phyloP scores from a whole-genome alignment of 2,888 invertebrate species.

The Drosophila suboccidentalis region DNA sequence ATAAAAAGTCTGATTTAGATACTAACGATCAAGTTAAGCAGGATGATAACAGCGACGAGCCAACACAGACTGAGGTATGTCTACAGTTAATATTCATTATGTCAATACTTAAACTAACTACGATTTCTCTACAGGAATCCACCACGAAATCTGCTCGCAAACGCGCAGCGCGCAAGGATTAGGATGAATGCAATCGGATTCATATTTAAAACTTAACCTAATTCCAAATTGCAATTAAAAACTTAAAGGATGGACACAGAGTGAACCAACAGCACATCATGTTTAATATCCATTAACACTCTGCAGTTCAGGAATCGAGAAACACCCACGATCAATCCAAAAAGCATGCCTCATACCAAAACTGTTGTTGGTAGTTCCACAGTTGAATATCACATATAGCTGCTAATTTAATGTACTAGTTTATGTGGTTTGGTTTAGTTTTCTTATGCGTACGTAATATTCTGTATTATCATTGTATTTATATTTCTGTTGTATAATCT shows the following conservation, averaged over 20 bases:
- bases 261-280: constrained; percentile 28
- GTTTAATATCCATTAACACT: constrained; percentile 35
- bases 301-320: constrained; percentile 27
- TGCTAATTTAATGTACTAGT: constrained; percentile 62
- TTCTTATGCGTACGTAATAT: constrained; percentile 43
- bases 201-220: constrained; percentile 49
- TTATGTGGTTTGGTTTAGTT: constrained; percentile 63
- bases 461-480: constrained; percentile 66
- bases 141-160: constrained; percentile 79
- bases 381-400: constrained; percentile 34
- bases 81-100: too few relatives aligned
- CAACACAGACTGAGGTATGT: constrained; percentile 79
- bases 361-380: constrained; percentile 46
- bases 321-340: constrained; percentile 31
- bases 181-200: constrained; percentile 33
- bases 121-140: constrained; percentile 55
- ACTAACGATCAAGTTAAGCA: constrained; percentile 68
- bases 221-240: constrained; percentile 47
- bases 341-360: constrained; percentile 39
- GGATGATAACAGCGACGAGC: constrained; percentile 64
- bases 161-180: constrained; percentile 84
- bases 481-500: constrained; percentile 38
- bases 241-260: constrained; percentile 12
- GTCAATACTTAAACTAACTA: not conserved
- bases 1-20: constrained; percentile 86